These are phyloP conservation scores for Leptopterna dolabrata DNA, from an alignment of 2,888 invertebrate species.

Conservation along the genomic window DNA sequence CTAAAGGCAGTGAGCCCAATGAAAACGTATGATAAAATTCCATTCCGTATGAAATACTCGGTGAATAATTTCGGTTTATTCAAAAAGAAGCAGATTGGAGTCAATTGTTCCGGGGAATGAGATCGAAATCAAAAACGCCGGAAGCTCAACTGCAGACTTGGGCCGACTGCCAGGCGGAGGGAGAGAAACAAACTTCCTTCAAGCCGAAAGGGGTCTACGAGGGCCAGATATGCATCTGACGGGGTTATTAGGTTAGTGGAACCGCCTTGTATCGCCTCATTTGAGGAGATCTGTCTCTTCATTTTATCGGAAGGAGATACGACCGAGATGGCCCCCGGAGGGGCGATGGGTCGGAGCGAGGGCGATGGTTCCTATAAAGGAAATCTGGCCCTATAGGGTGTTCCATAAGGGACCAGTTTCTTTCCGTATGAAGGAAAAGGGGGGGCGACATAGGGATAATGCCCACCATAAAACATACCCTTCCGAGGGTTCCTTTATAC, in stretches of 20 bases:
- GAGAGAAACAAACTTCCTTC: not conserved
- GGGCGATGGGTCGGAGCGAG: too few species aligned
- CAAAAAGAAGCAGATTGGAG: not conserved
- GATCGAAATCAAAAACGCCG: not conserved
- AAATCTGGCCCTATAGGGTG: not conserved
- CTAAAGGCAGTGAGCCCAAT: too few species aligned
- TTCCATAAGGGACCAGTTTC: not conserved
- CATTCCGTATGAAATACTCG: too few species aligned
- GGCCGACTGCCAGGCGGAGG: not conserved
- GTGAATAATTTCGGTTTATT: too few species aligned
- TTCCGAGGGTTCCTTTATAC: not conserved
- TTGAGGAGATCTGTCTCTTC: not conserved
- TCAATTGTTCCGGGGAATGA: not conserved
- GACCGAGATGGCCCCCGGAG: not conserved
- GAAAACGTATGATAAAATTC: too few species aligned
- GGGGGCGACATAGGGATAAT: not conserved
- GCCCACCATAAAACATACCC: constrained; percentile 1
- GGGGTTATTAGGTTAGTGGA: not conserved
- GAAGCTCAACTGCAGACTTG: not conserved
- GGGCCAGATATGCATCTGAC: not conserved
- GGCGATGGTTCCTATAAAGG: not conserved
- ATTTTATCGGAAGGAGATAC: not conserved
- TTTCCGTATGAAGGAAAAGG: not conserved
- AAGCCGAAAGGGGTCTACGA: not conserved
- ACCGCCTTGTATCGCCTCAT: constrained; percentile 7